Evolutionary conservation across 1,140 invertebrate species (phyloP).

Genomic region (Neotoxoptera formosana): DNA sequence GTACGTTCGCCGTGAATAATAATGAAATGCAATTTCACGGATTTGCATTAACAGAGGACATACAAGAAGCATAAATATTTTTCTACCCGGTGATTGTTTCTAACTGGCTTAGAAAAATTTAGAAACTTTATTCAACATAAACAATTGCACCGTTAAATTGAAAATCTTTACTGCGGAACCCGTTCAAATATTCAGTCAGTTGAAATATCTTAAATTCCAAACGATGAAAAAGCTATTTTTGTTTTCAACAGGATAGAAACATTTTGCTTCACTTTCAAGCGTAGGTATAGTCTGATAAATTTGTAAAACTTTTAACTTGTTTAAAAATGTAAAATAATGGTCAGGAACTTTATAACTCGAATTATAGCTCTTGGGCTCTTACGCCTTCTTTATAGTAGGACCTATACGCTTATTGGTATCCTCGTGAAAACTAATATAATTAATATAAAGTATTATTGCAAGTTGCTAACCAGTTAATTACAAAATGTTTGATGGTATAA

Average conservation of each 20-base stretch:
- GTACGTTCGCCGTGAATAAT: not conserved
- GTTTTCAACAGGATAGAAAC: not conserved
- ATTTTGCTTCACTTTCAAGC: not conserved
- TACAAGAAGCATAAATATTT: not conserved
- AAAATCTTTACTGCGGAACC: not conserved
- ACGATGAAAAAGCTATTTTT: not conserved
- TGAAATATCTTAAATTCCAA: not conserved
- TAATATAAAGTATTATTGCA: not conserved
- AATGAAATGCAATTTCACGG: not conserved
- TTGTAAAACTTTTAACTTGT: conserved; percentile 7
- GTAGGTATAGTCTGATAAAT: not conserved
- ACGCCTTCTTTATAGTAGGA: not conserved
- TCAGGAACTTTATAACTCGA: not conserved
- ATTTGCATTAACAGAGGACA: not conserved
- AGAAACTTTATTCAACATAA: not conserved
- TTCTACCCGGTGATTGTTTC: not conserved
- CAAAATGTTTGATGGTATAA: conserved; percentile 3
- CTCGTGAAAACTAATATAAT: not conserved
- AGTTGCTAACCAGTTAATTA: not conserved
- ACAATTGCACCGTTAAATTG: not conserved
- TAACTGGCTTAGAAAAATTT: not conserved
- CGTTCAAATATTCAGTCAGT: not conserved
- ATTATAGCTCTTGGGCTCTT: not conserved
- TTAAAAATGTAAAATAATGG: conserved; percentile 14
- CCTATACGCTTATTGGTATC: not conserved